Evolutionary conservation across 2,113 vertebrate species (phyloP).

Genomic region (Tor tambroides): DNA sequence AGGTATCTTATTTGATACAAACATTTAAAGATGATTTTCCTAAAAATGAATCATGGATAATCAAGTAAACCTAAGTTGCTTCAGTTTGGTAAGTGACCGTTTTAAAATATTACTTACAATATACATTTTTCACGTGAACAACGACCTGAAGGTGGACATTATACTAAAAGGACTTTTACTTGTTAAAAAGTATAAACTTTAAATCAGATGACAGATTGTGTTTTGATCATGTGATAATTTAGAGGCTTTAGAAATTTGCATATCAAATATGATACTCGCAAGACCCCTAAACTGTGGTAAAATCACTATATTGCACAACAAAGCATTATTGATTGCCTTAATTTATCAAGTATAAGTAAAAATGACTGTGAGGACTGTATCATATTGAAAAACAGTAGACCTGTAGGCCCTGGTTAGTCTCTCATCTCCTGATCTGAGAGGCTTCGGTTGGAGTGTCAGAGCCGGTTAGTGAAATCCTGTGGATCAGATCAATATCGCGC

Average conservation of each 20-base stretch:
- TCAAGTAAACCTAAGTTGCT: no score
- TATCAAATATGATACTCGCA: background rate
- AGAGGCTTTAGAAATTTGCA: background rate
- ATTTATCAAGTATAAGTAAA: slow-evolving; percentile 4
- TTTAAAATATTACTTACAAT: no score
- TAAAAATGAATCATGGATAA: no score
- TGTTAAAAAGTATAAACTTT: background rate
- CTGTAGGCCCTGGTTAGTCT: slow-evolving; percentile 16
- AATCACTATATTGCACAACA: background rate
- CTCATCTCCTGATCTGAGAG: slow-evolving; percentile 25
- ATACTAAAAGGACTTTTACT: no score
- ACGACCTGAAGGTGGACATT: no score
- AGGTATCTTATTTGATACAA: no score
- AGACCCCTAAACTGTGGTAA: background rate
- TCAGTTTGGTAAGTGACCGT: no score
- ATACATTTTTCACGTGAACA: no score
- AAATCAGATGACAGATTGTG: background rate
- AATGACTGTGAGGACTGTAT: background rate
- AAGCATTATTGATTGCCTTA: background rate
- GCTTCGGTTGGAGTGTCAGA: slow-evolving; percentile 26
- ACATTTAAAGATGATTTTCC: no score
- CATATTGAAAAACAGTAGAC: slow-evolving; percentile 30
- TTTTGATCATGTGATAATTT: background rate
- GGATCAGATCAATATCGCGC: slow-evolving; percentile 59
- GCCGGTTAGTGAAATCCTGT: slow-evolving; percentile 30